A percentile compares a stretch with the other conserved stretches of the same genome.
These are phyloP conservation scores for Diplosoma virens DNA, from an alignment of 23 tunicate genomes.

Conservation along the genomic window DNA sequence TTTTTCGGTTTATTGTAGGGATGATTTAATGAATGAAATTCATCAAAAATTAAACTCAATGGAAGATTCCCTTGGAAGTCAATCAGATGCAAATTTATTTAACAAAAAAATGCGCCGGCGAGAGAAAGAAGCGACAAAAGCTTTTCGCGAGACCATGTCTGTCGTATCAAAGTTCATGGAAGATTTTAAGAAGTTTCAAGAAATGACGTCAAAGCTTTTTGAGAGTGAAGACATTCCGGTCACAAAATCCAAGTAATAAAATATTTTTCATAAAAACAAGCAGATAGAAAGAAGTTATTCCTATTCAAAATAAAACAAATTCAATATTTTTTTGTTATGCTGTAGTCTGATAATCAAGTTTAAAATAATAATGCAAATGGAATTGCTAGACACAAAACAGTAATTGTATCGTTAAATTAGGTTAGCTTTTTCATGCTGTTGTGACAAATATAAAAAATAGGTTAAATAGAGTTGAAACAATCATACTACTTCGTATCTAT, in stretches of 20 bases:
- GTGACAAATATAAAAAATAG: too few relatives aligned
- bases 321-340: not conserved
- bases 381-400: too few relatives aligned
- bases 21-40: not conserved
- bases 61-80: not conserved
- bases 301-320: too few relatives aligned
- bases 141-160: not conserved
- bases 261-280: too few relatives aligned
- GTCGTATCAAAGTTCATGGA: not conserved
- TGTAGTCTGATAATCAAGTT: not conserved
- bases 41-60: not conserved
- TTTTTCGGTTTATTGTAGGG: not conserved
- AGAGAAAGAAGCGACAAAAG: not conserved
- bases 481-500: too few relatives aligned
- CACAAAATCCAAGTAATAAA: not conserved
- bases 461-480: too few relatives aligned
- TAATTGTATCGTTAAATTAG: too few relatives aligned
- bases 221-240: not conserved
- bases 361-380: too few relatives aligned
- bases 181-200: not conserved
- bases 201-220: not conserved
- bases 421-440: too few relatives aligned
- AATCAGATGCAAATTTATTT: not conserved
- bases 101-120: conserved; percentile 1
- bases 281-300: too few relatives aligned